Conservation (phyloP, 2,888 invertebrate genomes). For the Trisateles emortualis region DNA sequence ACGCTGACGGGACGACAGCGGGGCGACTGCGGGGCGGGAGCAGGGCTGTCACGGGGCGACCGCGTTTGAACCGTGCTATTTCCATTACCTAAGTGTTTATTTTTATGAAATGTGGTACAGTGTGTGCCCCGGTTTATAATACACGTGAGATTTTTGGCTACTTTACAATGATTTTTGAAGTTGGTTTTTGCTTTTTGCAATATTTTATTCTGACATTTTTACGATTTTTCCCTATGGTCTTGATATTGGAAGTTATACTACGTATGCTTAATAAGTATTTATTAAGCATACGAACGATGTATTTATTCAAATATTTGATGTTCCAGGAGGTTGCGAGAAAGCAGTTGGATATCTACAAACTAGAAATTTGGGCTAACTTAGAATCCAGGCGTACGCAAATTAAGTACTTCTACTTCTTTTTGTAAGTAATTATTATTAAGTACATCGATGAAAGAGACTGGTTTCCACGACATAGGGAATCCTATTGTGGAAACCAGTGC, state of each 20-base stretch:
- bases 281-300: too few species aligned
- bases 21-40: conserved; percentile 29
- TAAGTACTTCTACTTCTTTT: too few species aligned
- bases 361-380: too few species aligned
- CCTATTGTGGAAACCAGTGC: too few species aligned
- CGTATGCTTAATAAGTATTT: too few species aligned
- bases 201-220: conserved; percentile 15
- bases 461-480: too few species aligned
- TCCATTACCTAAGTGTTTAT: conserved; percentile 82
- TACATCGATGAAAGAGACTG: too few species aligned
- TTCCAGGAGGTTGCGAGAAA: too few species aligned
- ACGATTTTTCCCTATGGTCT: neutral
- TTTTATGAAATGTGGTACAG: conserved; percentile 74
- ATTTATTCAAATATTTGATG: too few species aligned
- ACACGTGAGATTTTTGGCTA: conserved; percentile 60
- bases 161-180: conserved; percentile 53
- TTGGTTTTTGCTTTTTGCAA: conserved; percentile 32
- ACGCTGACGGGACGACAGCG: conserved; percentile 35
- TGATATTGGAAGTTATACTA: neutral
- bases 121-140: conserved; percentile 62
- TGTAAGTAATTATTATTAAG: too few species aligned
- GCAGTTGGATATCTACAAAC: too few species aligned
- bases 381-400: too few species aligned
- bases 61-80: conserved; percentile 60
- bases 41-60: conserved; percentile 30